Evolutionary conservation across 2,113 vertebrate species (phyloP).

Genomic region (Ancistrus triradiatus): DNA sequence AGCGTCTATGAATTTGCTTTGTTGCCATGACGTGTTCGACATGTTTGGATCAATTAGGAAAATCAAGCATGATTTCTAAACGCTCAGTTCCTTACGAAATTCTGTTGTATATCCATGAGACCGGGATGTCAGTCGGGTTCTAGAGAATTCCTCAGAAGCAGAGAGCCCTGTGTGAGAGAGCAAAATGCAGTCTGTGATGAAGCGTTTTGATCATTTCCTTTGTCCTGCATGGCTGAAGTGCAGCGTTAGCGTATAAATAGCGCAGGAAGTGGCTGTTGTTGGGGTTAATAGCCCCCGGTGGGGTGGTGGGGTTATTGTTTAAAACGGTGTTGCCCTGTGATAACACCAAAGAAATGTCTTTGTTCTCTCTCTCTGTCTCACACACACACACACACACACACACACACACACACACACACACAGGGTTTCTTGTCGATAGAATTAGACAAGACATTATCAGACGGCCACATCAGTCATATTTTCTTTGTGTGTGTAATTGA

Average conservation of each 20-base stretch:
- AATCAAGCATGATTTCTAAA: too few relatives aligned
- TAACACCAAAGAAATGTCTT: constrained; percentile 35
- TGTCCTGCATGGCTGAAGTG: constrained; percentile 19
- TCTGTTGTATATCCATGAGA: too few relatives aligned
- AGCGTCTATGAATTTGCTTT: too few relatives aligned
- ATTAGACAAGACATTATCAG: constrained; percentile 20
- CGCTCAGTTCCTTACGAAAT: too few relatives aligned
- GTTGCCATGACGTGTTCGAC: too few relatives aligned
- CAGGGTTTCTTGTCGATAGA: constrained; percentile 13
- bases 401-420: constrained; percentile 15
- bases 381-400: constrained; percentile 17
- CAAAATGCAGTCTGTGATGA: too few relatives aligned
- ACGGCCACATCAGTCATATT: constrained; percentile 8
- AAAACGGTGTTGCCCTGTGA: constrained; percentile 25
- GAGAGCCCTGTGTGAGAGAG: too few relatives aligned
- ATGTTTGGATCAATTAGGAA: too few relatives aligned
- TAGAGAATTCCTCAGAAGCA: too few relatives aligned
- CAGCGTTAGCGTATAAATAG: constrained; percentile 28
- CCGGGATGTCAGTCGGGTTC: too few relatives aligned
- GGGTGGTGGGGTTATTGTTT: constrained; percentile 19
- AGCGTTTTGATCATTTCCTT: constrained; percentile 23
- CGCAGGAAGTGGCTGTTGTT: constrained; percentile 38
- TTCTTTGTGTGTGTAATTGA: constrained; percentile 5
- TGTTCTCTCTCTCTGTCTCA: constrained; percentile 10
- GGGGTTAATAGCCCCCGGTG: constrained; percentile 26